Percentiles rank a stretch among this genome's conserved stretches.
These are phyloP conservation scores for Tachina lurida DNA, from an alignment of 2,888 invertebrate genomes.

Conservation along the genomic window DNA sequence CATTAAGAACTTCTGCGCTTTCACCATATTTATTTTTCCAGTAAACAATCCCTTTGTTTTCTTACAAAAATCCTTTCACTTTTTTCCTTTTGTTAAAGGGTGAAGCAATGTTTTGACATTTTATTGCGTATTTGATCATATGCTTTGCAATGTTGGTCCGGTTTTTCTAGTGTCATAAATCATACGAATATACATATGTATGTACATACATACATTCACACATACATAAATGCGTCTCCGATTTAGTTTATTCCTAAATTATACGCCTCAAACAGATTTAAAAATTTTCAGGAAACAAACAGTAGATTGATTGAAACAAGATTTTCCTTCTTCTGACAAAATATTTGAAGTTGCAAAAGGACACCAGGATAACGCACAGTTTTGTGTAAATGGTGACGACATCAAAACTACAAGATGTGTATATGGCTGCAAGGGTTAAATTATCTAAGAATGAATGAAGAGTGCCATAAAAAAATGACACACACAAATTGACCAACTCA, in stretches of 20 bases:
- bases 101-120: constrained; percentile 29
- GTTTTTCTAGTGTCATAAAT: constrained; percentile 64
- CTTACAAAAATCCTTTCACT: constrained; percentile 53
- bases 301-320: constrained; percentile 27
- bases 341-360: constrained; percentile 5
- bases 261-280: constrained; percentile 59
- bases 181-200: neutral
- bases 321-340: neutral
- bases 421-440: constrained; percentile 60
- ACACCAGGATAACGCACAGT: constrained; percentile 3
- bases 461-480: constrained; percentile 48
- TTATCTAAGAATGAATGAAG: constrained; percentile 5
- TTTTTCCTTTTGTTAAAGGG: constrained; percentile 28
- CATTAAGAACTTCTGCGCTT: no score
- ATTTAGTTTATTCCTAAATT: constrained; percentile 56
- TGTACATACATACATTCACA: neutral
- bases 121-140: constrained; percentile 15
- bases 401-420: constrained; percentile 22
- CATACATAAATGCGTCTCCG: neutral
- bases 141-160: neutral
- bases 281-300: constrained; percentile 25
- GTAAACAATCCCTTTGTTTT: constrained; percentile 20
- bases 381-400: constrained; percentile 9
- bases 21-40: no score
- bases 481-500: constrained; percentile 37